These are phyloP conservation scores for Callyntrura sp. DNA, from an alignment of 2,888 invertebrate species.

Conservation along the genomic window DNA sequence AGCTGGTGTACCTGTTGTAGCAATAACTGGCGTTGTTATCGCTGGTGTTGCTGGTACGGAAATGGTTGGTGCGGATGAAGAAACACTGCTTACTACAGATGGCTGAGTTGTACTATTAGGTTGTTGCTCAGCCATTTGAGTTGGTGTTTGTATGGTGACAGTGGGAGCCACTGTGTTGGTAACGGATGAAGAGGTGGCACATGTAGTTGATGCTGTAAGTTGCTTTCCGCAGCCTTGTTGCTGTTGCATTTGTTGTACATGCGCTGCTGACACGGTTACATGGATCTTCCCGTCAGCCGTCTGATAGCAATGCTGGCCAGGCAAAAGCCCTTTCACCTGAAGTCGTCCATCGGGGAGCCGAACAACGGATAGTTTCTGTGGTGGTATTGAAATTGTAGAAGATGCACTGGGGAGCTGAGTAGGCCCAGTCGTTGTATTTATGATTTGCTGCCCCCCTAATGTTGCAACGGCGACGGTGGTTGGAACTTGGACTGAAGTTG, in stretches of 20 bases:
- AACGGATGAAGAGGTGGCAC: background rate
- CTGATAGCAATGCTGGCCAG: constrained; percentile 94
- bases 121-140: constrained; percentile 82
- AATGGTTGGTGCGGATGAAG: background rate
- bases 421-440: background rate
- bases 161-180: background rate
- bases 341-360: constrained; percentile 96
- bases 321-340: constrained; percentile 95
- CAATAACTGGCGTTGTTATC: constrained; percentile 82
- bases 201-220: background rate
- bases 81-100: constrained; percentile 76
- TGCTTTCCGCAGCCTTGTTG: constrained; percentile 69
- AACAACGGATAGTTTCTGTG: constrained; percentile 95
- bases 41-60: constrained; percentile 84
- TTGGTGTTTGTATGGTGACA: background rate
- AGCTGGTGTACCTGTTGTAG: background rate
- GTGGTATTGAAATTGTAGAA: constrained; percentile 40
- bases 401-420: background rate
- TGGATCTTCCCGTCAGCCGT: constrained; percentile 93
- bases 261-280: constrained; percentile 86
- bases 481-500: constrained; percentile 11
- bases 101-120: constrained; percentile 82
- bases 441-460: constrained; percentile 11
- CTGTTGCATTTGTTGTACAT: constrained; percentile 79
- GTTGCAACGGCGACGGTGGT: constrained; percentile 36